Base-by-base conservation (phyloP, 2,797 vertebrate species). In the Petrocephalus schoutedeni region DNA sequence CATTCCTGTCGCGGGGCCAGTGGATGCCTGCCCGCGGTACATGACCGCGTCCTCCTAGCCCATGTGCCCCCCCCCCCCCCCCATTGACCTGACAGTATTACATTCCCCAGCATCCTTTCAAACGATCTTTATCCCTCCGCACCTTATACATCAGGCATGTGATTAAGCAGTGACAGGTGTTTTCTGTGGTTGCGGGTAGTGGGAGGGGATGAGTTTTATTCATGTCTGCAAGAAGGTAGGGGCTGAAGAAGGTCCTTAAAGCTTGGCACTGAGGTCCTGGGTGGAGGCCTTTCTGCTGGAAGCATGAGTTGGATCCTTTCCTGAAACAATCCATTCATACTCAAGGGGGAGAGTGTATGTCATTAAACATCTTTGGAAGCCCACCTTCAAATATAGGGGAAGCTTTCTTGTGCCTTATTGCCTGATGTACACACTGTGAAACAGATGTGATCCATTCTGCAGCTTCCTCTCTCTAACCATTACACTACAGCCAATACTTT, bases 1-100 rank as follows among this genome's bases (percentile, higher is more conserved):
- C 94, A 98, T 98, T 96, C 96, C 92, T 93, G 86, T 85, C 91
- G 71, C 89, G 82, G 90, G 86, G 45, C 87, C 87, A 87, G 74
- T 56, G 87, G 87, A 86, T 87, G 12, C 8, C 19, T 36, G 64
- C 89, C 90, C 88, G 45, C 83, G 89, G 28, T 28, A 53, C 88
- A 89, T 89, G 86, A 90, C 82, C 23, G n/a, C 53, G 56, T 87
- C 53, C 85, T 36, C 49, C 1, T 85, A 23, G 36, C 86, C 89
- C 57, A 58, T 87, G 84, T 89, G 54, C 88, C 51, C 71, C 86
- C 77, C 89, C 87, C 88, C 53, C 88, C 58, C 90, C 89, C 87
- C 90, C 89, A 87, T 84, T 64, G 53, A 19, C 19, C 41, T 49
- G 14, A 21, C 74, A 19, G 74, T n/a, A 80, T 67, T 45, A 80